Base-by-base conservation (phyloP, 2,797 vertebrate genomes). In the Liparis tanakae region DNA sequence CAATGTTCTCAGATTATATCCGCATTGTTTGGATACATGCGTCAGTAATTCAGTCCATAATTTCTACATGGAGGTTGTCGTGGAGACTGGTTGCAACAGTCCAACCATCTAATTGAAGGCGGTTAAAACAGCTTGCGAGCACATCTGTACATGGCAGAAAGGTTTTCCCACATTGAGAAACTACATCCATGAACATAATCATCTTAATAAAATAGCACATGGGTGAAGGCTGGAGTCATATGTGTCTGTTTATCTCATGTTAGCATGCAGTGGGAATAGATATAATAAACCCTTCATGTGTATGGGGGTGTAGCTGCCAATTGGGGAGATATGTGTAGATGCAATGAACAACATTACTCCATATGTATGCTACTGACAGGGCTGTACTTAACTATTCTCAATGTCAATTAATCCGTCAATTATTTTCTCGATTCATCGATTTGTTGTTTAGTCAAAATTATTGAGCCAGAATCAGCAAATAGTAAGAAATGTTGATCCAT, bases 1-100 rank as follows among this genome's bases (percentile, higher is more conserved):
- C 77, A 74, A 43, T 84, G 70, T 79, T 81, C 78, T 79, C 50
- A 67, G 43, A 78, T 80, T 55, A 67, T 56, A 20, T 22, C 1
- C 15, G 17, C 30, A 34, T 18, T 1, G 6, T 66, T 67, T 71
- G 53, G 72, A 73, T 46, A 43, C 58, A 50, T 65, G 76, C 34
- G 12, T 70, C 30, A 55, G 34, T 71, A 72, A 80, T 82, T 78
- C 72, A 10, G 22, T 59, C 56, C 54, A 46, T 68, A 44, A 15
- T 67, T 72, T 17, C 50, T 58, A 8, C 55, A 33, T 25, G 60
- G 56, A 71, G 30, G 80, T 81, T 80, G 69, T 71, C 9, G 25
- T 78, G 78, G 85, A 69, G 74, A 84, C 77, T 10, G 51, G 18
- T 56, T 43, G 33, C 3, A 3, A 48, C 50, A 53, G 53, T 74